Percentiles rank a stretch among this genome's conserved stretches.
These are phyloP conservation scores for Chironomus tepperi DNA, from an alignment of 1,140 invertebrate species.

Conservation along the genomic window DNA sequence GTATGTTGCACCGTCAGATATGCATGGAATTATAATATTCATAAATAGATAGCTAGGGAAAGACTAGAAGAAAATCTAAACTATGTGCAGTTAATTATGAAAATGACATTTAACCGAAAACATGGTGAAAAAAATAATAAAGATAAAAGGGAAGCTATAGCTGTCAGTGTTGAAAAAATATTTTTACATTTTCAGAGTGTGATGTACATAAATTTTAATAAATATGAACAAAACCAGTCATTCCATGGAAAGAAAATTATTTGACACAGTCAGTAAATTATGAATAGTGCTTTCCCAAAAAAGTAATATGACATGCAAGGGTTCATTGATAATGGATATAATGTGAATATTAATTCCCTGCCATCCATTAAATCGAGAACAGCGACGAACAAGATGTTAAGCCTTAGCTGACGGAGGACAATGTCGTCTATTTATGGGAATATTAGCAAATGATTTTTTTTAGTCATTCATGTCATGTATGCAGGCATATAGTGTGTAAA, in stretches of 20 bases:
- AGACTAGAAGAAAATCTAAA: background rate
- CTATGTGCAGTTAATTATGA: constrained; percentile 15
- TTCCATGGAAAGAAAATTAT: background rate
- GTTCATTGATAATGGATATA: no score
- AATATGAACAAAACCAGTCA: background rate
- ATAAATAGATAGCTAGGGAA: background rate
- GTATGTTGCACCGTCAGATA: background rate
- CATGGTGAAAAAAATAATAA: background rate
- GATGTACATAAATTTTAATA: no score
- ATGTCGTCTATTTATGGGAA: background rate
- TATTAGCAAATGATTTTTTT: no score
- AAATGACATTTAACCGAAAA: constrained; percentile 18
- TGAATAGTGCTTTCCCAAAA: background rate
- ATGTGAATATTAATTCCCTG: no score
- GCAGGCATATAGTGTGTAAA: no score
- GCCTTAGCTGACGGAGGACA: background rate
- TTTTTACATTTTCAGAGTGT: no score
- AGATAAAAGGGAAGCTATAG: background rate
- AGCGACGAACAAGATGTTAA: background rate
- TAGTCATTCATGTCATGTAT: no score
- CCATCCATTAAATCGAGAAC: background rate
- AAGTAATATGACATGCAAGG: no score
- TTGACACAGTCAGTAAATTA: constrained; percentile 7
- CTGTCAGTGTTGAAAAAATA: no score
- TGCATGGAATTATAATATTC: background rate